Base-by-base conservation (phyloP, 2,113 vertebrate species). In the Morone chrysops region DNA sequence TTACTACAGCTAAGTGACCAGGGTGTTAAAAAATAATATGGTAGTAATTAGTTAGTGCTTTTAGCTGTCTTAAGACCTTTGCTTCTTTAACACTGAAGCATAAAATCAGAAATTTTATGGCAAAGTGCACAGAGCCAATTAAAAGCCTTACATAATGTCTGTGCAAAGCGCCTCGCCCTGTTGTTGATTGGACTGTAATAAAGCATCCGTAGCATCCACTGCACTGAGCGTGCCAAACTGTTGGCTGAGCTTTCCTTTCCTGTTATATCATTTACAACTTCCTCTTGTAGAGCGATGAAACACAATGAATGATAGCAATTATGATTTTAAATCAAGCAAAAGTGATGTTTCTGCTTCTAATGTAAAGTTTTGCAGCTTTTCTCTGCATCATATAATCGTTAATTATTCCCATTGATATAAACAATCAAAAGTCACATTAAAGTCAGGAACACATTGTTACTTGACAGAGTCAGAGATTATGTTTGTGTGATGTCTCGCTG, bases 81-180 rank as follows among this genome's bases (percentile, higher is more conserved):
- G 75, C 8, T 47, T 7, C 40, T 68, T 80, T 20, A 0, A 70
- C 65, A 56, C 43, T 3, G 13, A 56, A 48, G 56, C 69, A 72
- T 65, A 72, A 63, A 65, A 62, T 47, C 4, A 12, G 2, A 53
- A 20, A 36, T 63, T n/a, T 43, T 54, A 75, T 60, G 20, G 54
- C 7, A 41, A 57, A 66, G 20, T 56, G 63, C 86, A 84, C 20
- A 8, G 51, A 59, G 79, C 40, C 54, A 61, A 76, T 87, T 75
- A 45, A 85, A 82, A 75, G 20, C 50, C 48, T 56, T 84, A 75
- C 70, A 72, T 62, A 62, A 53, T 68, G 80, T 83, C 78, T 78
- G 41, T 56, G 65, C 56, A 38, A 69, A 76, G 56, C 14, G 0
- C 56, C 56, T 60, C 11, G 22, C 59, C 36, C 8, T 47, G 78